Conservation (phyloP, 2,888 invertebrate species). For the Spodoptera picta region DNA sequence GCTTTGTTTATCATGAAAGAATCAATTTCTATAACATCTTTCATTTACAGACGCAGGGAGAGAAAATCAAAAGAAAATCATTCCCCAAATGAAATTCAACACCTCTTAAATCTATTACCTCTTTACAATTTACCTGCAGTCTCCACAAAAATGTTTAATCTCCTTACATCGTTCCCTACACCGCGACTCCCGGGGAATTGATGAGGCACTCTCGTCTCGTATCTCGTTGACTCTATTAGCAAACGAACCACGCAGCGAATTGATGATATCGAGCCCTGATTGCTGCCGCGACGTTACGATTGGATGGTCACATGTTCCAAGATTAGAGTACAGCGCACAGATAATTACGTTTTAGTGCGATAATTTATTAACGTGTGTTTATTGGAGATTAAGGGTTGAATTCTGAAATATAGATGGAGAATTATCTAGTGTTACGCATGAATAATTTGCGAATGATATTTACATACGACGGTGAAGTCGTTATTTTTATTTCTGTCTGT, state of each 20-base stretch:
- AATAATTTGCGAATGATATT: too few relatives aligned
- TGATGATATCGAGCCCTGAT: conserved; percentile 60
- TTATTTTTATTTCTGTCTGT: too few relatives aligned
- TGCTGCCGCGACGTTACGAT: conserved; percentile 52
- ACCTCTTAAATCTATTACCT: conserved; percentile 1
- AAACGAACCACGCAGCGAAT: conserved; percentile 64
- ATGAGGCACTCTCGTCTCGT: conserved; percentile 48
- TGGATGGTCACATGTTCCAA: conserved; percentile 56
- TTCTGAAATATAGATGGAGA: background rate
- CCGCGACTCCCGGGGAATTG: conserved; percentile 43
- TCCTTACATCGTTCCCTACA: conserved; percentile 12
- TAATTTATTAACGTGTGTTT: conserved; percentile 6
- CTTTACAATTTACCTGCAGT: conserved; percentile 22
- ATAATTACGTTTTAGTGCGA: background rate
- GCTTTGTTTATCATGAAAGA: too few relatives aligned
- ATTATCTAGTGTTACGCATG: too few relatives aligned
- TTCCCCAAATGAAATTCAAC: conserved; percentile 24
- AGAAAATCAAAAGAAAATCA: background rate
- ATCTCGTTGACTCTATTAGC: conserved; percentile 62
- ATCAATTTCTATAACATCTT: too few relatives aligned
- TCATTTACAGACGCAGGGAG: too few relatives aligned
- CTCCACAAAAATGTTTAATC: conserved; percentile 36
- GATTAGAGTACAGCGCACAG: conserved; percentile 35
- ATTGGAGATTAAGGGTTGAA: background rate
- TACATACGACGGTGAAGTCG: too few relatives aligned